Conservation (phyloP, 1,140 invertebrate genomes). For the Macrosteles quadrilineatus region DNA sequence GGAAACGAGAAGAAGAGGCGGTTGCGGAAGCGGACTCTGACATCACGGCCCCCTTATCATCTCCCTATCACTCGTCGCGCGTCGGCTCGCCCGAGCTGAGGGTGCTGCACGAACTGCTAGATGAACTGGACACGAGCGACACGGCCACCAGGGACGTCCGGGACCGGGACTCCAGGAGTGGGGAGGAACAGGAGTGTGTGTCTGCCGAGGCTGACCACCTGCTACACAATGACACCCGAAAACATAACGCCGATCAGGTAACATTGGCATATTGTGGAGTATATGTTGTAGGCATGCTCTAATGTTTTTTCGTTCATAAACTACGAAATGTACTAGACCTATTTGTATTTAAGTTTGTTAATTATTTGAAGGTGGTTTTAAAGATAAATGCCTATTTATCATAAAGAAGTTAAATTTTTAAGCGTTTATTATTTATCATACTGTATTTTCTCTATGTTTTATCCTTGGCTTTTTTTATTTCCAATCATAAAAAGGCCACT, state of each 20-base stretch:
- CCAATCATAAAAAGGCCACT: too few relatives aligned
- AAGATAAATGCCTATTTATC: too few relatives aligned
- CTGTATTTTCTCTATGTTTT: too few relatives aligned
- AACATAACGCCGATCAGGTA: conserved; percentile 19
- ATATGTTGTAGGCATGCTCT: too few relatives aligned
- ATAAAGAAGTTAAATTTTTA: too few relatives aligned
- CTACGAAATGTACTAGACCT: too few relatives aligned
- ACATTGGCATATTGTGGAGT: too few relatives aligned
- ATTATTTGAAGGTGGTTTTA: too few relatives aligned
- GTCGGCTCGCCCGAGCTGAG: conserved; percentile 28
- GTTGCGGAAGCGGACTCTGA: conserved; percentile 6
- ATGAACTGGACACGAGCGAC: conserved; percentile 24
- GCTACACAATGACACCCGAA: conserved; percentile 6
- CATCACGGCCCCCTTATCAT: conserved; percentile 21
- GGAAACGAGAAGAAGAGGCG: not conserved
- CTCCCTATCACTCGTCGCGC: conserved; percentile 16
- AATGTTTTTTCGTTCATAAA: too few relatives aligned
- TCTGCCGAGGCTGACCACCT: not conserved
- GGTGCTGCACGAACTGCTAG: conserved; percentile 30
- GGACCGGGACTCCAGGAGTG: not conserved
- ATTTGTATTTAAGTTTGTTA: too few relatives aligned
- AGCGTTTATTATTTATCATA: too few relatives aligned
- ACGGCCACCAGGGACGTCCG: not conserved
- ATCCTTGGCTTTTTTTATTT: too few relatives aligned
- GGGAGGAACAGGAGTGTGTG: not conserved